Base-by-base conservation (phyloP, 2,797 vertebrate species). In the Holocentrus rufus region DNA sequence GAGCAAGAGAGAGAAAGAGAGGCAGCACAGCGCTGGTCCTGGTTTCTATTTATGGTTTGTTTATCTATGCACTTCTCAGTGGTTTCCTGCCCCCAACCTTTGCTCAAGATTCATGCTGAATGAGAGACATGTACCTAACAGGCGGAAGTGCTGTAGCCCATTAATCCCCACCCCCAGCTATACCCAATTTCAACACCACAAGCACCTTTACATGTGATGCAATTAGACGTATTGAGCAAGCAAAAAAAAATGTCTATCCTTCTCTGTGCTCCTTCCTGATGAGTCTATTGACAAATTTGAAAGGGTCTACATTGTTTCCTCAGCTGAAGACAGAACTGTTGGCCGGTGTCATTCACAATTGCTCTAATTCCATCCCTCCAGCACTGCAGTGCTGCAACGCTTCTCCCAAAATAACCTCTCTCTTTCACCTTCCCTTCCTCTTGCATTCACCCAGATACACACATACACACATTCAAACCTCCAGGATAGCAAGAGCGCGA, bases 41-140 rank as follows among this genome's bases (percentile, higher is more conserved):
- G 66, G 74, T 62, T 83, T 88, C 92, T 94, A 93, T 93, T 93
- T 91, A 70, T 88, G 88, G 86, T 76, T 71, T 90, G 83, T 90
- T 91, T 91, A 87, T 92, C 87, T 85, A 61, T 69, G 77, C 79
- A 74, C 66, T 76, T 90, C 84, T 87, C 78, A 27, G 81, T 87
- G 86, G 83, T 85, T 90, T 90, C 88, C 90, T 88, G 83, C 80
- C 81, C 81, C 61, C 82, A 67, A 74, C 87, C 84, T 61, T 53
- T 61, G 69, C 77, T 72, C 77, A 80, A 89, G 81, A 85, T 74
- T 88, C 83, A 86, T 79, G 60, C 76, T 2, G 46, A 89, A 80
- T 67, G 65, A 81, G 46, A 77, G 69, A 75, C 73, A 79, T 77
- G 71, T 11, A 72, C 70, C 66, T 66, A 71, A 72, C 82, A 22